A percentile compares a stretch with the other conserved stretches of the same genome.
phyloP scores from a whole-genome alignment of 2,113 vertebrate genomes.

The Leptobrachium leishanense region DNA sequence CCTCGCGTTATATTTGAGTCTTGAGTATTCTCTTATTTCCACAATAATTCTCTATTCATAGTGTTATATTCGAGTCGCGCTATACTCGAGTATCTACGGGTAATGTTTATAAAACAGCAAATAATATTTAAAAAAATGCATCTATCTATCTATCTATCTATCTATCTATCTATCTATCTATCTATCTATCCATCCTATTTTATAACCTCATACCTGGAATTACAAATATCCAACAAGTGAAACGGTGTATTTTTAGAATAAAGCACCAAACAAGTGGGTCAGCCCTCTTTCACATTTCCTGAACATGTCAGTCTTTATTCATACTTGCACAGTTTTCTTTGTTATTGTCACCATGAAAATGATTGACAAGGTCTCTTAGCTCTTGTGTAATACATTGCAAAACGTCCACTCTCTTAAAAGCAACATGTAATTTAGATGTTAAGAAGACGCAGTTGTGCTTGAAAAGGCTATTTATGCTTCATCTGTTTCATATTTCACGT shows the following conservation, averaged over 20 bases:
- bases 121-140: no score
- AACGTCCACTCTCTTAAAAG: slow-evolving; percentile 21
- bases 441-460: slow-evolving; percentile 12
- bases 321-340: slow-evolving; percentile 8
- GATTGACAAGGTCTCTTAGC: slow-evolving; percentile 27
- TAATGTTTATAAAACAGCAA: no score
- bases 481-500: slow-evolving; percentile 8
- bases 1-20: no score
- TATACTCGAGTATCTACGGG: no score
- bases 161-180: no score
- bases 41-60: no score
- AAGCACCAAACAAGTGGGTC: not conserved
- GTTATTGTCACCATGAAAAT: slow-evolving; percentile 14
- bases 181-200: no score
- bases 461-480: slow-evolving; percentile 8
- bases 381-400: slow-evolving; percentile 1
- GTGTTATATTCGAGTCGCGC: no score
- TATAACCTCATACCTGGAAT: not conserved
- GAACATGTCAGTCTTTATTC: slow-evolving; percentile 3
- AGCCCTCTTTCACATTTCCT: not conserved
- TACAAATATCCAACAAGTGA: not conserved
- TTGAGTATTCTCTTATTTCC: no score
- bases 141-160: no score
- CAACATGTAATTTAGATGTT: slow-evolving; percentile 22
- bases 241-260: not conserved